These are phyloP conservation scores for Meiosimyza platycephala DNA, from an alignment of 2,888 invertebrate species.

Conservation along the genomic window DNA sequence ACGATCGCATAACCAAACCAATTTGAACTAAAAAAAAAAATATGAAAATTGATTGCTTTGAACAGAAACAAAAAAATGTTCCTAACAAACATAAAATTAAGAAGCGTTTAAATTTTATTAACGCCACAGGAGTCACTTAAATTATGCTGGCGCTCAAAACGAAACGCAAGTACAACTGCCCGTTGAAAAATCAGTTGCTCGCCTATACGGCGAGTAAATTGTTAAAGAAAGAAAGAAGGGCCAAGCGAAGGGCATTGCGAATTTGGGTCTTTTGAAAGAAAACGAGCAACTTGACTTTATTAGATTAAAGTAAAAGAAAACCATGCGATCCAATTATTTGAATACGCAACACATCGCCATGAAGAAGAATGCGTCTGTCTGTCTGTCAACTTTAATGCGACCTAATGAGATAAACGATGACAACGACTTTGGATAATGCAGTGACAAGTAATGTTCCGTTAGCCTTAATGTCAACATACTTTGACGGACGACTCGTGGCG, in stretches of 20 bases:
- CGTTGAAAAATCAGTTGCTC: neutral
- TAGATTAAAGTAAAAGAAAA: constrained; percentile 9
- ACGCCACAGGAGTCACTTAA: neutral
- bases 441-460: neutral
- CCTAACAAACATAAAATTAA: neutral
- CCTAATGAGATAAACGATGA: constrained; percentile 27
- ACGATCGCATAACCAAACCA: constrained; percentile 2
- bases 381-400: neutral
- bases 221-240: too few relatives aligned
- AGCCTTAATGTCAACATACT: too few relatives aligned
- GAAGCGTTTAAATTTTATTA: neutral
- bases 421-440: neutral
- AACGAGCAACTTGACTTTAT: constrained; percentile 1
- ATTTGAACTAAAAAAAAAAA: too few relatives aligned
- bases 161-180: neutral
- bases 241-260: too few relatives aligned
- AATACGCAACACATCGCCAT: neutral
- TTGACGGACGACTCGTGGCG: constrained; percentile 25
- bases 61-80: neutral
- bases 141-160: constrained; percentile 13
- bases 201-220: too few relatives aligned
- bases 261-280: too few relatives aligned
- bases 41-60: neutral
- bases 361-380: neutral
- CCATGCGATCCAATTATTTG: too few relatives aligned